Evolutionary conservation across 2,113 vertebrate genomes (phyloP), one percentile per base, ranked within the genome.

Genomic region (Cebidichthys violaceus): DNA sequence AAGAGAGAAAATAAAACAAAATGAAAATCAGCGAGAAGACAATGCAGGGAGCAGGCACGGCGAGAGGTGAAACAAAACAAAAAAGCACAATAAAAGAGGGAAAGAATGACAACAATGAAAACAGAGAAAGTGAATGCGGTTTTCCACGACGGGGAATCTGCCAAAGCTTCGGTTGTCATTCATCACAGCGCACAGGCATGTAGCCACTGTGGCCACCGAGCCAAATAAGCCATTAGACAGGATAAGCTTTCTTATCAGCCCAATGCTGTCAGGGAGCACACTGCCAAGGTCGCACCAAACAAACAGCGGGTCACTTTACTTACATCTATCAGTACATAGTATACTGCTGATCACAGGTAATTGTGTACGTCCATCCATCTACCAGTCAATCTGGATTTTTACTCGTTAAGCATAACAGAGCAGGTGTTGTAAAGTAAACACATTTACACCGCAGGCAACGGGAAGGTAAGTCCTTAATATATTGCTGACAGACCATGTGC

Each of bases 211-310:
- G 77, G 75, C 81, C 60, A 81, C 71, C 8, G 22, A 82, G 89
- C 85, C 89, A 88, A 92, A 91, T 87, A 87, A 88, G 86, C 90
- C 72, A 91, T 91, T 90, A 89, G 82, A 83, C 47, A 68, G 71
- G 84, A 75, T 78, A 50, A 59, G 79, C 83, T 88, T 86, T 68
- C 78, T 72, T 88, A 85, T 91, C 86, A 69, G 82, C 22, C 24
- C 22, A 35, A 65, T 18, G 6, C 70, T 47, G 86, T 82, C 70
- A 75, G 80, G 62, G 50, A 78, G 76, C 68, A 9, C 39, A 59
- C 31, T 18, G 80, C 78, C 89, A 83, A 83, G 85, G 83, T 83
- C 72, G 18, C 5, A 9, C 41, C 52, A 68, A 70, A 82, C 82
- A 86, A 89, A 85, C 79, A 86, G 1, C 2, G 5, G 83, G 64